A percentile compares a stretch with the other conserved stretches of the same genome.
Evolutionary conservation across 2,113 vertebrate genomes (phyloP).

Genomic region (Myrmecobius fasciatus): DNA sequence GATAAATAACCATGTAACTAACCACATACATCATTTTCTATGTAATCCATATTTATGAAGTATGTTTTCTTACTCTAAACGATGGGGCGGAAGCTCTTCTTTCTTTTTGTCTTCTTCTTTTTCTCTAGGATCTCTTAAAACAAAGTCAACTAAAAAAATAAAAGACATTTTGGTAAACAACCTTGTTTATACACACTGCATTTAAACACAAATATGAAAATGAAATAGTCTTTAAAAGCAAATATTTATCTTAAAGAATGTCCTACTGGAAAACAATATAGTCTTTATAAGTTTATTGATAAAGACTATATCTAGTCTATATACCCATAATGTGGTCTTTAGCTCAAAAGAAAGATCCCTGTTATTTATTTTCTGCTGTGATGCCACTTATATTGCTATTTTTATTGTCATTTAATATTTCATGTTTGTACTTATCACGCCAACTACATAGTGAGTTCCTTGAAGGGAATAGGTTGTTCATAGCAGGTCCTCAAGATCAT

Average conservation of each 20-base stretch:
- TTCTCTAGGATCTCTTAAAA: conserved; percentile 85
- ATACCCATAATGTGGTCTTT: not conserved
- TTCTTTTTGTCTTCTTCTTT: conserved; percentile 79
- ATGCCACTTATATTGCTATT: conserved; percentile 9
- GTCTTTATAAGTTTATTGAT: not conserved
- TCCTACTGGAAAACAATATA: conserved; percentile 14
- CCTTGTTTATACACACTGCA: conserved; percentile 11
- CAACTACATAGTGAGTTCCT: not conserved
- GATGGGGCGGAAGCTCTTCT: conserved; percentile 82
- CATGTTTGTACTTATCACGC: not conserved
- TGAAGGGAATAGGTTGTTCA: not conserved
- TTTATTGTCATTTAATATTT: not conserved
- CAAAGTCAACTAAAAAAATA: conserved; percentile 89
- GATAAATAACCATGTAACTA: not conserved
- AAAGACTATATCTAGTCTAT: conserved; percentile 9
- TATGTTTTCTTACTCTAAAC: conserved; percentile 87
- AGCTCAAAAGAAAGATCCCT: conserved; percentile 13
- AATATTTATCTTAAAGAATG: conserved; percentile 32
- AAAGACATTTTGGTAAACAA: conserved; percentile 41
- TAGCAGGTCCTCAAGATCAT: not conserved
- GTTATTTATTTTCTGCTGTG: conserved; percentile 22
- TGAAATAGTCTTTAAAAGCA: conserved; percentile 23
- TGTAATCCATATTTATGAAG: conserved; percentile 25
- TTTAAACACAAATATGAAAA: conserved; percentile 40
- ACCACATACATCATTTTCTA: not conserved